Conservation (phyloP, 2,113 vertebrate species). For the Corvus moneduloides region DNA sequence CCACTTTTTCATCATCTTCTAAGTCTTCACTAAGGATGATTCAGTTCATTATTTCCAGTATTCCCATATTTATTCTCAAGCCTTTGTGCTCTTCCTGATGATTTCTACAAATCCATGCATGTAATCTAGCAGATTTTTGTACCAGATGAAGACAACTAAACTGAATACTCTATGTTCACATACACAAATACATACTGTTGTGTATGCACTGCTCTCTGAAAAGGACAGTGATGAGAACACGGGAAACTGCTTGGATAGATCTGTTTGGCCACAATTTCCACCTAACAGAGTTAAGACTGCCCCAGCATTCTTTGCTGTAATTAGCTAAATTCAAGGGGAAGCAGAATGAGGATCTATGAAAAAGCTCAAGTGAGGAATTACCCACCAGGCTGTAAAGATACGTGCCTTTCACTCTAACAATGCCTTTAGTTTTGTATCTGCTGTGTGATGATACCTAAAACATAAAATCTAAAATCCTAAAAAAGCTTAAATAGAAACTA, state of each 20-base stretch:
- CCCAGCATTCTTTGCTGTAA: background rate
- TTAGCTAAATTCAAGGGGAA: background rate
- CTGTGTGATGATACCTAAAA: background rate
- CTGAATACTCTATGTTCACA: background rate
- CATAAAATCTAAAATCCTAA: background rate
- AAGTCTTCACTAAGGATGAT: background rate
- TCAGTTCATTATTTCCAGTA: background rate
- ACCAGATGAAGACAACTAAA: background rate
- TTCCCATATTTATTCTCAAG: background rate
- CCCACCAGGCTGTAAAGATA: background rate
- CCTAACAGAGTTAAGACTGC: background rate
- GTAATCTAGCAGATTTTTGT: background rate
- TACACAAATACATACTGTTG: background rate
- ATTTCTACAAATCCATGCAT: background rate
- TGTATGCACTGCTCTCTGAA: background rate
- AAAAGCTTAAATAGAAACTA: background rate
- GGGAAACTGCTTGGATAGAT: background rate
- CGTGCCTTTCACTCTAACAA: background rate
- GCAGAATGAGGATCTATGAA: background rate
- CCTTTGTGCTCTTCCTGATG: background rate
- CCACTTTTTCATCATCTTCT: background rate
- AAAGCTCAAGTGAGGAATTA: background rate
- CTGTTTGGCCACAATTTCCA: background rate
- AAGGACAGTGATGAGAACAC: rapidly evolving
- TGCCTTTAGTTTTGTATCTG: background rate